Evolutionary conservation across 2,113 vertebrate genomes (phyloP), one percentile per base, ranked within the genome.

Genomic region (Mormoops blainvillei): DNA sequence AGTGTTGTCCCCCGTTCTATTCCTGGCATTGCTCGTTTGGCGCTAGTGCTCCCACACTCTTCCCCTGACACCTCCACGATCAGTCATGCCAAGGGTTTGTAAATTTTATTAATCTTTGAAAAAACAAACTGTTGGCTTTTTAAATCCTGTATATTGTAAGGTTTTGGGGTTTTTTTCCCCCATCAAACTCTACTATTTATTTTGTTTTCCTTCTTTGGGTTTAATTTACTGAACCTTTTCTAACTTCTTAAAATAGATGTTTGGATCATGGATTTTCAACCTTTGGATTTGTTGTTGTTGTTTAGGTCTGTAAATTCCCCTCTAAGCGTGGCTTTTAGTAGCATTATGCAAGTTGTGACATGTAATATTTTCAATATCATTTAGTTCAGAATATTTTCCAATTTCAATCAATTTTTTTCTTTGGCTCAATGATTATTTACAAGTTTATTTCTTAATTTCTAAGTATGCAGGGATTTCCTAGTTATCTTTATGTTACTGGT

Each of bases 381-480:
- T 87, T 43, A 90, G 28, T 65, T 81, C 54, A 87, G 86, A 94
- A 73, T 87, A 52, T 74, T 90, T 80, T 92, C 61, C 73, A 70
- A 36, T 78, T 94, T 83, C 41, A 63, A 76, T 76, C n/a, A 68
- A 50, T 43, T 38, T 77, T 84, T 84, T 80, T 63, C 77, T 67
- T 56, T 92, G 50, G 28, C 48, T 48, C 56, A 87, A 18, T 19
- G 31, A 93, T 67, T 77, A 77, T 28, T 76, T 80, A 33, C 24
- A 90, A 76, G n/a, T n/a, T 87, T 43, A 80, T 45, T 67, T 70
- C 48, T 68, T 87, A 74, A 92, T 45, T 38, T 83, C 81, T 92
- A 89, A 91, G 54, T n/a, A 80, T 26, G 81, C 1, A 80, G 50
- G n/a, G 48, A 92, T 28, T 86, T 83, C 80, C 45, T 86, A 68